phyloP scores from a whole-genome alignment of 2,888 invertebrate genomes.

The Troilus luridus region DNA sequence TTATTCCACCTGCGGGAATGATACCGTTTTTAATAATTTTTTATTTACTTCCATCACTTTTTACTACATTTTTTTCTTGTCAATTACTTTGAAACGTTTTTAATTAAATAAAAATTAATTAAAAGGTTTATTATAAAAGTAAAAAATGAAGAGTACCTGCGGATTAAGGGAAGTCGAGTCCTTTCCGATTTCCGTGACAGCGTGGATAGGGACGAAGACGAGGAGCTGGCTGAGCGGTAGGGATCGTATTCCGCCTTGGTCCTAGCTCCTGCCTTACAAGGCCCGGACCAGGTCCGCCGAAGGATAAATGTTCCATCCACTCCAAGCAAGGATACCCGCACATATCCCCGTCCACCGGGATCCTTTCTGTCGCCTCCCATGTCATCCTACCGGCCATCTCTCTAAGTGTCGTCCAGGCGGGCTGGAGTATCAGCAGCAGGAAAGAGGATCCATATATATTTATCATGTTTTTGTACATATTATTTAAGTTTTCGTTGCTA shows the following conservation, averaged over 20 bases:
- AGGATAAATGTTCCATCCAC: constrained; percentile 34
- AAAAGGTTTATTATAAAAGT: not conserved
- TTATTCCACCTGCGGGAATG: too few relatives aligned
- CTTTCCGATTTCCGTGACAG: not conserved
- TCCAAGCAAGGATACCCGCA: constrained; percentile 26
- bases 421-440: not conserved
- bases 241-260: constrained; percentile 1
- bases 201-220: not conserved
- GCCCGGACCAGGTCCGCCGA: constrained; percentile 11
- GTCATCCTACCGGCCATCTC: not conserved
- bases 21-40: too few relatives aligned
- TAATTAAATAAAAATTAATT: too few relatives aligned
- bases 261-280: constrained; percentile 13
- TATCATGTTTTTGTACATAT: too few relatives aligned
- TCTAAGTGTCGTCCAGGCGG: not conserved
- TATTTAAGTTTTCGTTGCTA: too few relatives aligned
- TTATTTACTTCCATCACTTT: too few relatives aligned
- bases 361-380: not conserved
- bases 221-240: not conserved
- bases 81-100: too few relatives aligned
- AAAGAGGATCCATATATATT: too few relatives aligned
- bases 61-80: too few relatives aligned
- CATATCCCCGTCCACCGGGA: not conserved
- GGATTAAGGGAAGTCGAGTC: not conserved
- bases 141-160: not conserved